Evolutionary conservation across 2,797 vertebrate species (phyloP).

Genomic region (Podarcis siculus): DNA sequence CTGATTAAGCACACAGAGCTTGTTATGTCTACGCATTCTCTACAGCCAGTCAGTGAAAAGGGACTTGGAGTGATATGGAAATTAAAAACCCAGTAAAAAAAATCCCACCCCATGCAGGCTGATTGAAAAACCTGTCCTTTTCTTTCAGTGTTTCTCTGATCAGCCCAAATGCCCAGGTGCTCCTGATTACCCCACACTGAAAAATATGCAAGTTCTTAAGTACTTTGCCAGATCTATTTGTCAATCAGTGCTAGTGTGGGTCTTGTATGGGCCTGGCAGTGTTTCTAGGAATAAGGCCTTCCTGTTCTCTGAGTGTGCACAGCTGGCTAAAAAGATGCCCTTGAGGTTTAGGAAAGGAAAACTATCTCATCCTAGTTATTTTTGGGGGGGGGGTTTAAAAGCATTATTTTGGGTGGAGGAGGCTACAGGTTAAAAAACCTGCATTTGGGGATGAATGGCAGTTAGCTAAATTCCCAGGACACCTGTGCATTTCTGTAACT

Average conservation of each 20-base stretch:
- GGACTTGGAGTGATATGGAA: neutral
- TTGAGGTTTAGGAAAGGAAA: slow-evolving; percentile 23
- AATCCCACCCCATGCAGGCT: neutral
- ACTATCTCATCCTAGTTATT: neutral
- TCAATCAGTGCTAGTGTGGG: neutral
- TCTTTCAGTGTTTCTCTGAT: slow-evolving; percentile 11
- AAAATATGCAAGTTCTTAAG: neutral
- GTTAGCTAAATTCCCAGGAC: slow-evolving; percentile 10
- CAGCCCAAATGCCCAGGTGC: neutral
- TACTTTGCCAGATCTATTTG: neutral
- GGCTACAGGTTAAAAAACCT: slow-evolving; percentile 38
- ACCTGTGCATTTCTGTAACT: slow-evolving; percentile 52
- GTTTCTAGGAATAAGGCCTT: slow-evolving; percentile 2
- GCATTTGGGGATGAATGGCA: slow-evolving; percentile 36
- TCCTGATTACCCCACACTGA: neutral
- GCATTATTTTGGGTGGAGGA: slow-evolving; percentile 22
- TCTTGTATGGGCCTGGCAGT: neutral
- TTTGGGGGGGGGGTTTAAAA: neutral
- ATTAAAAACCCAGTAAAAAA: slow-evolving; percentile 9
- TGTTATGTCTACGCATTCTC: slow-evolving; percentile 28
- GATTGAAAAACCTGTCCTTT: slow-evolving; percentile 1
- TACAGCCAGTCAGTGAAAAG: slow-evolving; percentile 9
- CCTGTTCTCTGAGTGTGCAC: neutral
- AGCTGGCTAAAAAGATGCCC: slow-evolving; percentile 15
- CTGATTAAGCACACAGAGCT: slow-evolving; percentile 26